Percentiles rank a stretch among this genome's conserved stretches.
Conservation (phyloP, 2,888 invertebrate genomes). For the Agriopis marginaria region DNA sequence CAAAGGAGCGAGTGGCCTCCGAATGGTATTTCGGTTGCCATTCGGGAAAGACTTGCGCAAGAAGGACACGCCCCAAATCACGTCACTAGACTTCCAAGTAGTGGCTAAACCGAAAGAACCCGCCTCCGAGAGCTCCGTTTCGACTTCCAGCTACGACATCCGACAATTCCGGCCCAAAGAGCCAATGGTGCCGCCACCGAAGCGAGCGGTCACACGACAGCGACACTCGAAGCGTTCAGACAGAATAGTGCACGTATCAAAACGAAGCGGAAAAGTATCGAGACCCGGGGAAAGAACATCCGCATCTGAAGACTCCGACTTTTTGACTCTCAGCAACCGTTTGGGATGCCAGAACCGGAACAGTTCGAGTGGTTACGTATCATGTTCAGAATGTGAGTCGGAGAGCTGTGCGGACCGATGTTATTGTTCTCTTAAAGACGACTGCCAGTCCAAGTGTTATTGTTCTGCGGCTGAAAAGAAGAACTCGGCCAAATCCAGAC, state of each 20-base stretch:
- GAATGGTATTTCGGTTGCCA: slow-evolving; percentile 88
- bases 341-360: slow-evolving; percentile 87
- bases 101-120: slow-evolving; percentile 64
- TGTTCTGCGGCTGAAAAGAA: slow-evolving; percentile 86
- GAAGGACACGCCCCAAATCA: slow-evolving; percentile 64
- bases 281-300: slow-evolving; percentile 87
- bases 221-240: slow-evolving; percentile 77
- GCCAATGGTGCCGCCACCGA: slow-evolving; percentile 72
- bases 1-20: slow-evolving; percentile 87
- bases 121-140: slow-evolving; percentile 87
- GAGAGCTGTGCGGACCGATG: slow-evolving; percentile 95
- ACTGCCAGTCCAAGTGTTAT: slow-evolving; percentile 87
- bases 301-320: slow-evolving; percentile 88
- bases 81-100: slow-evolving; percentile 61
- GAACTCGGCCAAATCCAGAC: slow-evolving; percentile 67
- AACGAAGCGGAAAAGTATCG: slow-evolving; percentile 76
- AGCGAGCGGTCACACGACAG: slow-evolving; percentile 74
- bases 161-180: slow-evolving; percentile 87
- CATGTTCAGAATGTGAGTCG: slow-evolving; percentile 96
- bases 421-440: slow-evolving; percentile 91
- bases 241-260: slow-evolving; percentile 74
- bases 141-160: slow-evolving; percentile 88
- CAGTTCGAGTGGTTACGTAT: slow-evolving; percentile 91
- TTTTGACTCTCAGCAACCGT: slow-evolving; percentile 85
- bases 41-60: slow-evolving; percentile 78